phyloP scores from a whole-genome alignment of 2,888 invertebrate genomes.

The Cheiracanthium punctorium region DNA sequence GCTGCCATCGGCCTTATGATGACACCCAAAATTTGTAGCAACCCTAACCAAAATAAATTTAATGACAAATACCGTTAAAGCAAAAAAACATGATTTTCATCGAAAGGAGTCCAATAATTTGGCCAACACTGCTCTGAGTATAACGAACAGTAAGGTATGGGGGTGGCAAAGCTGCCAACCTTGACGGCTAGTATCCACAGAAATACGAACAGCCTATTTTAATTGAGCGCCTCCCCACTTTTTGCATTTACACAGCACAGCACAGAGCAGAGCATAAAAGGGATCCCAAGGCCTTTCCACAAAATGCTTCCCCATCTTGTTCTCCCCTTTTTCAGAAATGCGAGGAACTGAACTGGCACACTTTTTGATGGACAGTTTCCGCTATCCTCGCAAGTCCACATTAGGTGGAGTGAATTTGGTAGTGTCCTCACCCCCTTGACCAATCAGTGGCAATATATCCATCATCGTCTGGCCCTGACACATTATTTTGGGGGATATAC shows the following conservation, averaged over 20 bases:
- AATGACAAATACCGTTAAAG: too few species aligned
- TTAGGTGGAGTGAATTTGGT: constrained; percentile 44
- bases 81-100: too few species aligned
- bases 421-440: constrained; percentile 28
- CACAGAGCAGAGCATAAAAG: neutral
- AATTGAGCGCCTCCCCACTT: too few species aligned
- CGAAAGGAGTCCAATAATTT: too few species aligned
- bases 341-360: constrained; percentile 41
- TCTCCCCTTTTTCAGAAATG: constrained; percentile 17
- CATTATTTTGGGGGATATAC: constrained; percentile 44
- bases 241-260: neutral
- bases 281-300: neutral
- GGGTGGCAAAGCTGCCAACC: too few species aligned
- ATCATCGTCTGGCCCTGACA: constrained; percentile 57
- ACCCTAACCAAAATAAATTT: too few species aligned
- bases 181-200: too few species aligned
- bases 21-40: too few species aligned
- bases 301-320: neutral
- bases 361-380: constrained; percentile 40
- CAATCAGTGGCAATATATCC: constrained; percentile 50
- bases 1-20: too few species aligned
- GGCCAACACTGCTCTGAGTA: too few species aligned
- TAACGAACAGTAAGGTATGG: too few species aligned
- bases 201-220: too few species aligned
- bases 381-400: constrained; percentile 39